These are phyloP conservation scores for Rhabdomys pumilio DNA, from an alignment of 2,797 vertebrate species.

Conservation along the genomic window DNA sequence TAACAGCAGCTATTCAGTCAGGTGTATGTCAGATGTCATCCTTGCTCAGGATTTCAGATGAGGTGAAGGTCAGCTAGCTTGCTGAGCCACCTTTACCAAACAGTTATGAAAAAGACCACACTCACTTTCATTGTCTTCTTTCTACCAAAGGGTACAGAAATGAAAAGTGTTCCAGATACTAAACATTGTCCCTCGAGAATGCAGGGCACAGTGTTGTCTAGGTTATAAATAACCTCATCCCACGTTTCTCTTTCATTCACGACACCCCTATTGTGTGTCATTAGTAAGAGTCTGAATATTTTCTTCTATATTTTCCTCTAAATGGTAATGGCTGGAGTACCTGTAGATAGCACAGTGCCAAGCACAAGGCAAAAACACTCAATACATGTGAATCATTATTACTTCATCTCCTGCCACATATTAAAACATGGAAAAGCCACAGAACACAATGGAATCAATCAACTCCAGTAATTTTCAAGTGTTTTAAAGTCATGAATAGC, in stretches of 20 bases:
- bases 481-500: background rate
- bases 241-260: background rate
- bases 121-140: background rate
- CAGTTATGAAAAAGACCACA: background rate
- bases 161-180: background rate
- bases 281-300: background rate
- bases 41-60: background rate
- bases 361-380: background rate
- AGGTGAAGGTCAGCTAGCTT: background rate
- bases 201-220: background rate
- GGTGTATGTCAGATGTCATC: fast-evolving
- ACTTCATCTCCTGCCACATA: background rate
- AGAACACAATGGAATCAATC: background rate
- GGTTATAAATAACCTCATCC: background rate
- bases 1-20: background rate
- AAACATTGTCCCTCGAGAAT: background rate
- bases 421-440: background rate
- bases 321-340: background rate
- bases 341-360: background rate
- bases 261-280: background rate
- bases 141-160: background rate
- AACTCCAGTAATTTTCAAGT: background rate
- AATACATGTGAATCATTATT: background rate
- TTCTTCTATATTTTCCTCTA: background rate
- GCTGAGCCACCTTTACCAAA: background rate